Evolutionary conservation across 92 coral and sea anemone genomes (phyloP), one percentile per base, ranked within the genome.

Genomic region (Galaxea fascicularis): DNA sequence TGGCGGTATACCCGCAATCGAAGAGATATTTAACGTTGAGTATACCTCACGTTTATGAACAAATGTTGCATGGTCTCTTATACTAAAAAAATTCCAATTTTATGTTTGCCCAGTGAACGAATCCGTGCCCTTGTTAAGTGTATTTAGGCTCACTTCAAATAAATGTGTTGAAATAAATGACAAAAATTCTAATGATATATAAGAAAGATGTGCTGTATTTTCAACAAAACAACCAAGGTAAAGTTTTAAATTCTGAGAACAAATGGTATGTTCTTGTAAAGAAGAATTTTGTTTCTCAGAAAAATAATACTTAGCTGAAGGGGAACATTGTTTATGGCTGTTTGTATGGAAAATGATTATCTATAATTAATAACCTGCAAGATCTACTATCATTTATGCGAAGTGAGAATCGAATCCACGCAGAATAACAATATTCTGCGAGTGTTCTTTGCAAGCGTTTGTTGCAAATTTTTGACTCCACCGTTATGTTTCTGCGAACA

Each of bases 341-440:
- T 74, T 74, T 74, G 54, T 10, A 57, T 57, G 25, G 60, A 21
- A 21, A 44, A n/a, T 14, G 16, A 63, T 78, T 47, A 78, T 78
- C 73, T 26, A 78, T 78, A 44, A 78, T 78, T 78, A 47, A 78
- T 78, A 56, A 78, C 83, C 25, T 47, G 63, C 70, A 78, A 65
- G 6, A 31, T 26, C 24, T 53, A 58, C 27, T 63, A 71, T 28
- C 30, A 65, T 8, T n/a, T 46, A 16, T 67, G 58, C 20, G 10
- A 63, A 45, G 58, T 41, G 22, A 24, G 15, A 45, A 60, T 22
- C 7, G 3, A 58, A 57, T 21, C 16, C 24, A 4, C 14, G 8
- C 39, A 10, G 6, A 45, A 63, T 60, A 54, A 28, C n/a, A n/a
- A 26, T 25, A 8, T 22, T 15, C 24, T 60, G 13, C 8, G 24